Evolutionary conservation across 2,797 vertebrate genomes (phyloP), one percentile per base, ranked within the genome.

Genomic region (Amniataba percoides): DNA sequence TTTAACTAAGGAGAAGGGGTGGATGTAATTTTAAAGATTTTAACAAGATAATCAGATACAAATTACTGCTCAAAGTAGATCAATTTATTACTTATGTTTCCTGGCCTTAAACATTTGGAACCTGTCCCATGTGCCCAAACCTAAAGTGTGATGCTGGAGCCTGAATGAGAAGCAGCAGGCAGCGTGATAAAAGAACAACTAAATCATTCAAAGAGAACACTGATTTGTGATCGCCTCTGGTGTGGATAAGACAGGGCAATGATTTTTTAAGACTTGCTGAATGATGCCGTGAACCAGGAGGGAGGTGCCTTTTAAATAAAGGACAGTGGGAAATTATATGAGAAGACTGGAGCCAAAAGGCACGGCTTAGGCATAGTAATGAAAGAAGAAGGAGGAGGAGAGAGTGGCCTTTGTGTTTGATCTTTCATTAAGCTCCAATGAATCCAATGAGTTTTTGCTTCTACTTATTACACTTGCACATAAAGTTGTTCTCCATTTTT

Each of bases 251-350:
- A 83, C 84, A 84, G 57, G 68, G 68, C 77, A 78, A 80, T 82
- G 80, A 84, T 84, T 72, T 80, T 87, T 83, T 88, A 86, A 83
- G 86, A 86, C 82, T 81, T 86, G 77, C 61, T 82, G 85, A 92
- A 90, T 83, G 78, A 84, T 88, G 76, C 72, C 49, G 11, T 81
- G 85, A 87, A 83, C 64, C 84, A 85, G 76, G 57, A 75, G 65
- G 78, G 74, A 88, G 80, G 58, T 78, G 77, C 77, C 72, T 86
- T 85, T 90, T 87, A 83, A 90, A 88, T 87, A 86, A 88, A 85
- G 73, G 59, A 87, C 36, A 42, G 77, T 66, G 77, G 52, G 86
- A 85, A 87, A 87, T 87, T 77, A 83, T 80, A 80, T 46, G 78
- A 81, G 64, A 69, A 39, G 79, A 69, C 51, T 69, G 53, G 63